Evolutionary conservation across 2,113 vertebrate genomes (phyloP).

Genomic region (Dicrurus megarhynchus): DNA sequence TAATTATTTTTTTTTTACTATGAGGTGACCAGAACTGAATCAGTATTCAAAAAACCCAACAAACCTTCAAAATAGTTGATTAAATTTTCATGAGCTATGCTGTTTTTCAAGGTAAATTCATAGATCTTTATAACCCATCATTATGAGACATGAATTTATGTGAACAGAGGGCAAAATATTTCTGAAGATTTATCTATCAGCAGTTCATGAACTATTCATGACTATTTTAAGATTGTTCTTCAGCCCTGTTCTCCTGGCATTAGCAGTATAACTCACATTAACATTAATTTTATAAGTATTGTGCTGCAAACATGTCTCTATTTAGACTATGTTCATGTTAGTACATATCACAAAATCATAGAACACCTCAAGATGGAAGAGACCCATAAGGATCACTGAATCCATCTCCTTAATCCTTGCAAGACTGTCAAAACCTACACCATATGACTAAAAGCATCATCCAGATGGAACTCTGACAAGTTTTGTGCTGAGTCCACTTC

Average conservation of each 20-base stretch:
- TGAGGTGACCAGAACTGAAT: not conserved
- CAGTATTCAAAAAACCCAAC: not conserved
- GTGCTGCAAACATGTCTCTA: not conserved
- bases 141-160: not conserved
- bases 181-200: not conserved
- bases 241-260: not conserved
- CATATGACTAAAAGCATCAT: not conserved
- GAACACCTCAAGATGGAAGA: not conserved
- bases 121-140: not conserved
- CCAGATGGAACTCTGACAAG: not conserved
- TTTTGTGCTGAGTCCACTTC: not conserved
- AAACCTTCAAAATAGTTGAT: not conserved
- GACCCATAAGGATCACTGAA: rapidly evolving
- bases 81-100: not conserved
- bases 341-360: not conserved
- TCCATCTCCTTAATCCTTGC: rapidly evolving
- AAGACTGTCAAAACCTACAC: not conserved
- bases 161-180: not conserved
- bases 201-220: not conserved
- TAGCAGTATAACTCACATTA: not conserved
- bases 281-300: not conserved
- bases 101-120: not conserved
- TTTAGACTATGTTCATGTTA: not conserved
- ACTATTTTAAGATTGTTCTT: not conserved
- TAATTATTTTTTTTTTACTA: not conserved